These are phyloP conservation scores for Nesogale talazaci DNA, from an alignment of 2,113 vertebrate genomes.

Conservation along the genomic window DNA sequence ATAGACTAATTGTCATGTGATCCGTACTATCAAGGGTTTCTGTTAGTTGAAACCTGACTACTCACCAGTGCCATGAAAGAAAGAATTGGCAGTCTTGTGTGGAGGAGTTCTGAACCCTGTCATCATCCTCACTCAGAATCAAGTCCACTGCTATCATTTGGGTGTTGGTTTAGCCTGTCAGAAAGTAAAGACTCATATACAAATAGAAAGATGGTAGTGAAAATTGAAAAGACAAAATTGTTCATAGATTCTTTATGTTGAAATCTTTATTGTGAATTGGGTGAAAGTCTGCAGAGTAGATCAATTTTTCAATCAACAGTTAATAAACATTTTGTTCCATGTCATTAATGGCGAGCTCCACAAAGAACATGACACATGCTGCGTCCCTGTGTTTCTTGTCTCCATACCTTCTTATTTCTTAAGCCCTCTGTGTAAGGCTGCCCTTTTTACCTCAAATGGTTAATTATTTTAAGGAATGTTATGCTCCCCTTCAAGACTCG, in stretches of 20 bases:
- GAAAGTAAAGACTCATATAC: neutral
- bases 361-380: too few species aligned
- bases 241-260: neutral
- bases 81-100: neutral
- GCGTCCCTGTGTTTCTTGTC: too few species aligned
- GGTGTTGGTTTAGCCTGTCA: neutral
- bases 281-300: too few species aligned
- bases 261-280: neutral
- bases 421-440: too few species aligned
- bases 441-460: too few species aligned
- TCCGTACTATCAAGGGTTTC: neutral
- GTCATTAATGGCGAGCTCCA: too few species aligned
- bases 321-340: too few species aligned
- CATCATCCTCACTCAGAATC: neutral
- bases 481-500: too few species aligned
- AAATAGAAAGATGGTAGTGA: neutral
- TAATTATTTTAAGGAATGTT: too few species aligned
- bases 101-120: neutral
- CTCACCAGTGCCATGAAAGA: neutral
- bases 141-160: neutral
- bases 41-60: neutral
- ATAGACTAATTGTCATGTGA: neutral
- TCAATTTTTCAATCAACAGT: too few species aligned
- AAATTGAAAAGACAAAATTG: constrained; percentile 19
- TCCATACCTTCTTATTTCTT: too few species aligned